A percentile compares a stretch with the other conserved stretches of the same genome.
These are phyloP conservation scores for Andrena trimmerana DNA, from an alignment of 2,888 invertebrate genomes.

Conservation along the genomic window DNA sequence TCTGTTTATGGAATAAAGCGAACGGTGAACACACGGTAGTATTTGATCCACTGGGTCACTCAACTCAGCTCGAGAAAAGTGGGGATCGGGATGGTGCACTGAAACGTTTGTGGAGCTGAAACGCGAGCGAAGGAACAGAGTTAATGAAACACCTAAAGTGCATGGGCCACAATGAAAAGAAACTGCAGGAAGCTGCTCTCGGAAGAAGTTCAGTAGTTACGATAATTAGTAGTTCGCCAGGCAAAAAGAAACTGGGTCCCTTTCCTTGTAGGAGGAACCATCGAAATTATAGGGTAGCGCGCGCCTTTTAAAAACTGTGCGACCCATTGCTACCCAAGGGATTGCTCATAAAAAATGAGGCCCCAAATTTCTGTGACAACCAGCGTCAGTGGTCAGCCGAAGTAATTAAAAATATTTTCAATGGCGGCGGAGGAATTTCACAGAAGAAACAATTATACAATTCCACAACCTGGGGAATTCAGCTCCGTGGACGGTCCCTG, in stretches of 20 bases:
- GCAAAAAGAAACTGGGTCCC: neutral
- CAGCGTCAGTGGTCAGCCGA: no score
- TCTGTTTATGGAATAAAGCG: neutral
- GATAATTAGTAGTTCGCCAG: conserved; percentile 60
- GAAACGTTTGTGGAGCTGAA: conserved; percentile 15
- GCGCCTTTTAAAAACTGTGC: neutral
- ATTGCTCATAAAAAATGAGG: conserved; percentile 11
- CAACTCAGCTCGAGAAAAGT: neutral
- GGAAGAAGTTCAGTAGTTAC: conserved; percentile 51
- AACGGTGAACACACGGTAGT: neutral
- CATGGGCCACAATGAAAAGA: conserved; percentile 26
- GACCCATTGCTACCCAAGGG: conserved; percentile 6
- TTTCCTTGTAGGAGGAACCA: neutral
- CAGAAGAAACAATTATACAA: no score
- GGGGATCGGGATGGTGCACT: neutral
- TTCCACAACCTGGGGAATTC: no score
- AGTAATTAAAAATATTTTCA: no score
- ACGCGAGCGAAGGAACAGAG: conserved; percentile 12
- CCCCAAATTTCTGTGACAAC: conserved; percentile 4
- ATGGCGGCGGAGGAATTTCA: no score
- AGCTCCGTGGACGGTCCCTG: neutral
- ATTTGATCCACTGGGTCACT: neutral
- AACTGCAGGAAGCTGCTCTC: conserved; percentile 60
- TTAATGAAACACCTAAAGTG: conserved; percentile 17
- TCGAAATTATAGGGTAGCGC: conserved; percentile 34